A percentile compares a stretch with the other conserved stretches of the same genome.
These are phyloP conservation scores for Colletes gigas DNA, from an alignment of 1,140 invertebrate species.

Conservation along the genomic window DNA sequence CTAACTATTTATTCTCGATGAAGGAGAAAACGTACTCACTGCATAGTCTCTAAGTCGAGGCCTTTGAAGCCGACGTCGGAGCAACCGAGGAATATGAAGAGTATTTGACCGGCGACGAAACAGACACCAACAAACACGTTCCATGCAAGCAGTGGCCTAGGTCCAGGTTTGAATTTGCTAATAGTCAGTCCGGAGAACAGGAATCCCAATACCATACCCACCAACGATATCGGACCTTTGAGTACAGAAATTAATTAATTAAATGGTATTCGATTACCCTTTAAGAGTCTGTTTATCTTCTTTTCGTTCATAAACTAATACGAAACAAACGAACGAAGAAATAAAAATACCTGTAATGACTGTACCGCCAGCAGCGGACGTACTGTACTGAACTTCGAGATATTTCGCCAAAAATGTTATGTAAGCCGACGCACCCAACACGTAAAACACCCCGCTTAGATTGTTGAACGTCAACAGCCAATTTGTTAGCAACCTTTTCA, in stretches of 20 bases:
- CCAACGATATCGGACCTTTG: slow-evolving; percentile 80
- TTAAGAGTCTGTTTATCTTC: too few relatives aligned
- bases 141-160: slow-evolving; percentile 84
- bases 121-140: slow-evolving; percentile 84
- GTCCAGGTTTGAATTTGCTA: slow-evolving; percentile 83
- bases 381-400: slow-evolving; percentile 86
- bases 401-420: slow-evolving; percentile 88
- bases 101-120: slow-evolving; percentile 80
- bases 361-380: slow-evolving; percentile 84
- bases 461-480: slow-evolving; percentile 84
- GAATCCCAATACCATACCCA: slow-evolving; percentile 85
- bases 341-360: slow-evolving; percentile 82
- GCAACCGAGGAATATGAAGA: slow-evolving; percentile 84
- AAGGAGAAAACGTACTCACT: slow-evolving; percentile 72
- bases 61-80: slow-evolving; percentile 75
- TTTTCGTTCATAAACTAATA: too few relatives aligned
- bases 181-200: slow-evolving; percentile 84
- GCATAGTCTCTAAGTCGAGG: slow-evolving; percentile 70
- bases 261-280: too few relatives aligned
- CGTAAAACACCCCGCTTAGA: slow-evolving; percentile 83
- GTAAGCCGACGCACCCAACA: slow-evolving; percentile 86
- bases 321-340: too few relatives aligned
- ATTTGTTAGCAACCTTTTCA: slow-evolving; percentile 83
- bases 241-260: background rate
- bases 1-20: background rate